Evolutionary conservation across 2,888 invertebrate species (phyloP), one percentile per base, ranked within the genome.

Genomic region (Nomada lathburiana): DNA sequence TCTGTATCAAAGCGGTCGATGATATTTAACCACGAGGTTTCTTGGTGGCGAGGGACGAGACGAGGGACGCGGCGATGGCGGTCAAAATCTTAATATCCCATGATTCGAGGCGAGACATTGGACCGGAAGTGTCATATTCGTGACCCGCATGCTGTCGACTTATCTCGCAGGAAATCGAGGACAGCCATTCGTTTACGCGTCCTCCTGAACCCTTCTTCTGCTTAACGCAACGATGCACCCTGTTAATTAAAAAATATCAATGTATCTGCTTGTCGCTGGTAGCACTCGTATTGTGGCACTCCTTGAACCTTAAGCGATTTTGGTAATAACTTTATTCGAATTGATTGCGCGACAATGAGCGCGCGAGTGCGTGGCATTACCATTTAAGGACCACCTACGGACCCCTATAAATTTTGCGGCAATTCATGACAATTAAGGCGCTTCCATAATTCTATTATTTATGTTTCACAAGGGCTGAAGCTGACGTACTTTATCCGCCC

Each of bases 341-440:
- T 86, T 75, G 80, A 86, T 69, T 57, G 71, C 79, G 29, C 53
- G 69, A 65, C 57, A 53, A 59, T 9, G 42, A 36, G 50, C 67
- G 68, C 62, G 72, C 26, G 59, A 50, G 70, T 52, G 68, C 63
- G 50, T 60, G n/a, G 67, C 64, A 11, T 42, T 52, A 10, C 4
- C 69, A 68, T 52, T 60, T 42, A 72, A 71, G 75, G 88, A 85
- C 88, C 89, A 86, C 89, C 89, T 85, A 88, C 78, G 76, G 82
- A 63, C 26, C n/a, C 7, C 62, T 84, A 86, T 89, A 90, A 91
- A 90, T 91, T 89, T 84, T 80, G 44, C 74, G 82, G 84, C 88
- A 90, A 90, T 91, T 91, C 90, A 88, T 88, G 90, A 89, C 90
- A 91, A 91, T 91, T 91, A 88, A 86, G 77, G 83, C 79, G 75